Evolutionary conservation across 2,888 invertebrate genomes (phyloP).

Genomic region (Caenorhabditis becei): DNA sequence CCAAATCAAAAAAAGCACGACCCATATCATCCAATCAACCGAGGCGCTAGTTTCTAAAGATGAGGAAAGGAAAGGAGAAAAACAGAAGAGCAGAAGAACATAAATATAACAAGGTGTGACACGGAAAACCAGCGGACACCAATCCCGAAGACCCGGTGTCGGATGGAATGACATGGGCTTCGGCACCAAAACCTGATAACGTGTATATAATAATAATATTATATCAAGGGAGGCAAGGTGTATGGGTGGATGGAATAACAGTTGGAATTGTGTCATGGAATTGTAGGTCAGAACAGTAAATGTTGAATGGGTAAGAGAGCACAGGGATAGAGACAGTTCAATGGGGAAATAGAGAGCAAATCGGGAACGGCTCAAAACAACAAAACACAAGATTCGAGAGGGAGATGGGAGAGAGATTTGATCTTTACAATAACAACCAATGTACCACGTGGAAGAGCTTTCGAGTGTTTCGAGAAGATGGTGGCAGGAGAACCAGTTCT

Average conservation of each 20-base stretch:
- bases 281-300: conserved; percentile 5
- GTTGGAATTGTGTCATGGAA: conserved; percentile 52
- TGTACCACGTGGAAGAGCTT: conserved; percentile 17
- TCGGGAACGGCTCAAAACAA: conserved; percentile 25
- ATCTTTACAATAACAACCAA: conserved; percentile 46
- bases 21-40: conserved; percentile 59
- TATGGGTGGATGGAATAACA: not conserved
- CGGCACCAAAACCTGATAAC: conserved; percentile 9
- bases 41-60: conserved; percentile 39
- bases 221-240: conserved; percentile 8
- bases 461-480: not conserved
- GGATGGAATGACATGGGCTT: not conserved
- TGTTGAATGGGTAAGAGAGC: not conserved
- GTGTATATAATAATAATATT: conserved; percentile 13
- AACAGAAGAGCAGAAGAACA: conserved; percentile 4
- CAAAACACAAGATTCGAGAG: conserved; percentile 16
- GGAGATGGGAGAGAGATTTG: conserved; percentile 32
- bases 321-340: not conserved
- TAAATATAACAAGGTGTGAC: conserved; percentile 44
- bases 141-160: not conserved
- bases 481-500: not conserved
- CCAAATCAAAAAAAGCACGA: conserved; percentile 40
- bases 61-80: not conserved
- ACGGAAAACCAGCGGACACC: conserved; percentile 37
- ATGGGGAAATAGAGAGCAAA: conserved; percentile 1